Evolutionary conservation across 1,140 invertebrate genomes (phyloP).

Genomic region (Calliopsis andreniformis): DNA sequence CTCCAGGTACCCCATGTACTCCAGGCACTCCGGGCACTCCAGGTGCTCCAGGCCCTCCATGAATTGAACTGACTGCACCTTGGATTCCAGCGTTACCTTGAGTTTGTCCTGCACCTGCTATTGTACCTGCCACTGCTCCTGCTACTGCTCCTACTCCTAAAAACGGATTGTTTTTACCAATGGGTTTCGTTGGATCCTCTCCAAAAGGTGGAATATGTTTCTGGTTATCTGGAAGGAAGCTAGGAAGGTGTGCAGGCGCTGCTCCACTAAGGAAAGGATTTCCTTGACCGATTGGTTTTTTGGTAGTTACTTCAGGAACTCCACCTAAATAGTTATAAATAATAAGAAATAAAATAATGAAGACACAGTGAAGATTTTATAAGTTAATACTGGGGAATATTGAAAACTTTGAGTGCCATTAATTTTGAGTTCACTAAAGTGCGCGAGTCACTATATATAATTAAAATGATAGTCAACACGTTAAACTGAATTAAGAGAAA

Average conservation of each 20-base stretch:
- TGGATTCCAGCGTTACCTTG: not conserved
- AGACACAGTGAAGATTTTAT: no score
- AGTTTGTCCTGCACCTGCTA: not conserved
- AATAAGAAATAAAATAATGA: no score
- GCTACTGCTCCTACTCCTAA: not conserved
- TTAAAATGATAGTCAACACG: no score
- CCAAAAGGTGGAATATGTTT: slow-evolving; percentile 10
- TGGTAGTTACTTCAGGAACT: not conserved
- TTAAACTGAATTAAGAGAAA: not conserved
- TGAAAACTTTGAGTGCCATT: no score
- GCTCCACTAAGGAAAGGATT: slow-evolving; percentile 41
- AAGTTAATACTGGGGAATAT: no score
- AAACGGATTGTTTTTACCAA: slow-evolving; percentile 38
- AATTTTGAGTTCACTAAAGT: not conserved
- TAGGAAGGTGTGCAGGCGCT: no score
- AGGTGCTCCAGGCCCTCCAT: no score
- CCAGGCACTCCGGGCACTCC: no score
- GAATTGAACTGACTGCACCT: no score
- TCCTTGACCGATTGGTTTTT: slow-evolving; percentile 44
- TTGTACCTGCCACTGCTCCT: not conserved
- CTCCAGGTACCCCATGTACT: no score
- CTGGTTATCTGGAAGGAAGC: not conserved
- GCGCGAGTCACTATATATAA: no score
- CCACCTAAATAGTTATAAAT: no score
- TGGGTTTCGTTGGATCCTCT: slow-evolving; percentile 1